These are phyloP conservation scores for Colostygia pectinataria DNA, from an alignment of 2,888 invertebrate species.

Conservation along the genomic window DNA sequence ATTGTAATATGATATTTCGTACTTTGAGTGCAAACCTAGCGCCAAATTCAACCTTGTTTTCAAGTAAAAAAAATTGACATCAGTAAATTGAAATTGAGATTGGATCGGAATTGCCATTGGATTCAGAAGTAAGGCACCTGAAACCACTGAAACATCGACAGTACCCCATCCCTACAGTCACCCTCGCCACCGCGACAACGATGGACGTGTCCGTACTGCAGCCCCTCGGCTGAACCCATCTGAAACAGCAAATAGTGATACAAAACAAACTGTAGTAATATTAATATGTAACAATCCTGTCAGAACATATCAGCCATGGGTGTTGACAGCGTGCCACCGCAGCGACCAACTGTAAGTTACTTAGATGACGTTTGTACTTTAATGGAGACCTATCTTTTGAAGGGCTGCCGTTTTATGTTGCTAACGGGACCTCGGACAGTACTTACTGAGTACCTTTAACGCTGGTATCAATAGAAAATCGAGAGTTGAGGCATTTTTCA, in stretches of 20 bases:
- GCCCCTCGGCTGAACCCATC: constrained; percentile 46
- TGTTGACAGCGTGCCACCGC: constrained; percentile 64
- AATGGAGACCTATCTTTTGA: constrained; percentile 11
- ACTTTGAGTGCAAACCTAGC: no score
- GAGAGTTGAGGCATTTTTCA: no score
- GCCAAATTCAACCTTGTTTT: no score
- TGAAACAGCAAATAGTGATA: constrained; percentile 37
- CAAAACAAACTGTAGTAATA: constrained; percentile 42
- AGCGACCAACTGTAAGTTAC: constrained; percentile 55
- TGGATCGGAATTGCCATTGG: no score
- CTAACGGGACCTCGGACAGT: no score
- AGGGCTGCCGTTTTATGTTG: no score
- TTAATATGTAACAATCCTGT: constrained; percentile 34
- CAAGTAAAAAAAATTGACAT: no score
- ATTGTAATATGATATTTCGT: no score
- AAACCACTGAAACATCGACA: constrained; percentile 26
- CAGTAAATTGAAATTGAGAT: no score
- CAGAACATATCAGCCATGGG: constrained; percentile 56
- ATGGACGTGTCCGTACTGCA: constrained; percentile 57
- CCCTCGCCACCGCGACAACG: constrained; percentile 43
- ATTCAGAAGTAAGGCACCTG: neutral
- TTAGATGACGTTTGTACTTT: constrained; percentile 19
- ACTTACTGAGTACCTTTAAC: no score
- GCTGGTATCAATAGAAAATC: no score
- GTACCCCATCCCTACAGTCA: constrained; percentile 42